Conservation (phyloP, 2,888 invertebrate species). For the Linyphia triangularis region DNA sequence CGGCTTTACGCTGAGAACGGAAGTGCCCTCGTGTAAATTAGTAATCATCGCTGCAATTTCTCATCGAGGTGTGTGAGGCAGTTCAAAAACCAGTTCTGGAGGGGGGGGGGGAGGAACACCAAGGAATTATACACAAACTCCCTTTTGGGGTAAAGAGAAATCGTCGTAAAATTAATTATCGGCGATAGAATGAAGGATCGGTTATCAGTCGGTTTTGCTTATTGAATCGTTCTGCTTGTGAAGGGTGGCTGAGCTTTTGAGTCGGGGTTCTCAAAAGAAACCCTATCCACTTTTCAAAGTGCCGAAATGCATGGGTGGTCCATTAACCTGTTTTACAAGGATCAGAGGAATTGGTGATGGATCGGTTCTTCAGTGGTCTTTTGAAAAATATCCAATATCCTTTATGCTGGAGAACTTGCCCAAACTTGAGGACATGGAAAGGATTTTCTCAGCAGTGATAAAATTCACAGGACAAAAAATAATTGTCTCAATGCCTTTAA, state of each 20-base stretch:
- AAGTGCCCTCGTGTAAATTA: conserved; percentile 58
- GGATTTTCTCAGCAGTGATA: too few species aligned
- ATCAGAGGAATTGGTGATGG: neutral
- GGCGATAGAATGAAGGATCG: conserved; percentile 28
- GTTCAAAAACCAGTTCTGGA: conserved; percentile 39
- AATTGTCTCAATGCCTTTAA: too few species aligned
- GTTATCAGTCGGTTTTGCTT: neutral
- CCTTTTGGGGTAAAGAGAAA: neutral
- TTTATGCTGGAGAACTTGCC: too few species aligned
- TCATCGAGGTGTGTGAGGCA: conserved; percentile 63
- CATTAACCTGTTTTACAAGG: neutral
- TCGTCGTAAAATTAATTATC: conserved; percentile 39
- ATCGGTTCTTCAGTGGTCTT: too few species aligned
- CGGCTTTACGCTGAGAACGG: conserved; percentile 17
- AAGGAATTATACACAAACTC: neutral
- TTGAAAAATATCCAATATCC: too few species aligned
- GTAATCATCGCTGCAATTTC: conserved; percentile 62
- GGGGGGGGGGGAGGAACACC: neutral
- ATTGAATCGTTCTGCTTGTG: neutral
- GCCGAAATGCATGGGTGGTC: neutral
- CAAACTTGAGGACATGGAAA: too few species aligned
- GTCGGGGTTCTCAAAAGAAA: neutral
- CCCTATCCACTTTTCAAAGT: neutral
- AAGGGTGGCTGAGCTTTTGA: neutral
- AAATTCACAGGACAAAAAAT: too few species aligned